Evolutionary conservation across 2,888 invertebrate species (phyloP), one percentile per base, ranked within the genome.

Genomic region (Dasysyrphus tricinctus): DNA sequence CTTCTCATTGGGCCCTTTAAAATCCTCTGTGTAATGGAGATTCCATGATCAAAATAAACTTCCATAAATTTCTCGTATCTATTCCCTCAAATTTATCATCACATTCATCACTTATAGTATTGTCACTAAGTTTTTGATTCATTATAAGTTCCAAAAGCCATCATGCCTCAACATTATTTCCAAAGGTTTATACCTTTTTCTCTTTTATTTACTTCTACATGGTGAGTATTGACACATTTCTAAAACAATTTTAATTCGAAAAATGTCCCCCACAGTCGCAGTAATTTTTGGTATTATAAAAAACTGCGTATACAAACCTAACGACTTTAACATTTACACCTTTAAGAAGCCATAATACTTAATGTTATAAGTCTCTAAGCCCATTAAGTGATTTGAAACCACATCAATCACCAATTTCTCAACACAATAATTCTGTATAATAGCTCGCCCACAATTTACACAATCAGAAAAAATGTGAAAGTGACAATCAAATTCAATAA

Each of bases 401-500:
- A 51, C 82, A 86, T 86, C 86, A 78, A 86, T 86, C 86, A 86
- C 39, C 8, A 80, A 57, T 78, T 67, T 78, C 39, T 73, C 65
- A 81, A 44, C 67, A 73, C 47, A 61, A 47, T 67, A 61, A 47
- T 67, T 24, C 44, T 11, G 14, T 11, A 19, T 24, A 54, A 75
- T 59, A 69, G 47, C 67, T 75, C 65, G 80, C 72, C 83, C 63
- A 78, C 69, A 77, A 73, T 81, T 61, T 67, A 69, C 11, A 51
- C 51, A 39, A 51, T 51, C 69, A 39, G 5, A 24, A 24, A n/a
- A 73, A 80, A 81, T 57, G 57, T 57, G 61, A 61, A 79, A 82
- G 82, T 86, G 86, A 86, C 86, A 86, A 86, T 82, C 67, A 82
- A 82, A 86, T 65, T 59, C 78, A 69, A 86, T 86, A n/a, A n/a